These are phyloP conservation scores for Microcebus lehilahytsara DNA, from an alignment of 2,113 vertebrate species.

Conservation along the genomic window DNA sequence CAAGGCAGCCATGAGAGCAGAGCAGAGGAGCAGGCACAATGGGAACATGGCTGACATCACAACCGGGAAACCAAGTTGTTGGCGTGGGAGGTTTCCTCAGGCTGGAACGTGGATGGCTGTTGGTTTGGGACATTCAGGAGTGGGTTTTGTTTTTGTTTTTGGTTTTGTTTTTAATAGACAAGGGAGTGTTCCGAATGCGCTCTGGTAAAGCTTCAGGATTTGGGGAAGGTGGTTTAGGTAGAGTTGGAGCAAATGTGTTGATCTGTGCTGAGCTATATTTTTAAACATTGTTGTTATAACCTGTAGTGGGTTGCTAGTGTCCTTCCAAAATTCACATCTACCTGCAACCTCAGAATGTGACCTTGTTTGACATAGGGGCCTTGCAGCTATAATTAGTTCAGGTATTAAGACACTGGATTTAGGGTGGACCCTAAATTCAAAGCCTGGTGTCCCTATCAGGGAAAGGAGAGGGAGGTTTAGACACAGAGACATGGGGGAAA, in stretches of 20 bases:
- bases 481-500: background rate
- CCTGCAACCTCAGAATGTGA: background rate
- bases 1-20: too few relatives aligned
- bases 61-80: background rate
- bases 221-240: background rate
- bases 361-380: background rate
- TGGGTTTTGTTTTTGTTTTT: background rate
- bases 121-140: background rate
- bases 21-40: background rate
- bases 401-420: background rate
- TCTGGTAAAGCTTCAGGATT: background rate
- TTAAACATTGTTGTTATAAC: background rate
- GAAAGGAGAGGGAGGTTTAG: background rate
- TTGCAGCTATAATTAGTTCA: too few relatives aligned
- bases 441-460: background rate
- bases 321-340: background rate
- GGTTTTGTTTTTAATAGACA: background rate
- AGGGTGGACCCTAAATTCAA: background rate
- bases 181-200: background rate
- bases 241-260: background rate
- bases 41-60: background rate
- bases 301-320: background rate
- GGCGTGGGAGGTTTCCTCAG: rapidly evolving
- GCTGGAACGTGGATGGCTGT: background rate
- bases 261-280: background rate